Evolutionary conservation across 2,113 vertebrate species (phyloP).

Genomic region (Cynocephalus volans): DNA sequence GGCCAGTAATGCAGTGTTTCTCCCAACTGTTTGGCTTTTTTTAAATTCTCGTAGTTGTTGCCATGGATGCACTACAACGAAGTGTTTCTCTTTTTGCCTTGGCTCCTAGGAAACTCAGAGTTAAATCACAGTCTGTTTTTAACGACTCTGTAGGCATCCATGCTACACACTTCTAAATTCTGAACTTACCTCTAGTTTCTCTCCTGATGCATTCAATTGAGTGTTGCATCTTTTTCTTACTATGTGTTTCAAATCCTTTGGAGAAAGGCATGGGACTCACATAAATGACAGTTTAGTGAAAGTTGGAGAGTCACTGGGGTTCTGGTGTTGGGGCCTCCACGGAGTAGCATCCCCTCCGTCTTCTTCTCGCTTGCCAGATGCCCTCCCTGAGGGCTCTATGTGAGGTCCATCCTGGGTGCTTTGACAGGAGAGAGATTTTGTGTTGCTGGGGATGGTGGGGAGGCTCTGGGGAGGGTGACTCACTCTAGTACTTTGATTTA

Average conservation of each 20-base stretch:
- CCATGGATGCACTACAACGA: accelerated
- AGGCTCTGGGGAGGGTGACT: not conserved
- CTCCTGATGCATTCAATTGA: accelerated
- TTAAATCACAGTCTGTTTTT: not conserved
- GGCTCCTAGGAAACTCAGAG: slow-evolving; percentile 58
- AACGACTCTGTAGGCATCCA: accelerated
- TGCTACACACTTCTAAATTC: accelerated
- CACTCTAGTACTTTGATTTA: not conserved
- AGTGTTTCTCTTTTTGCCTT: not conserved
- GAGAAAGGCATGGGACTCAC: not conserved
- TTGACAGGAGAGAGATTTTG: accelerated
- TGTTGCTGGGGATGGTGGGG: not conserved
- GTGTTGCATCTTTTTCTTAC: not conserved
- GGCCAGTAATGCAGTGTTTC: accelerated
- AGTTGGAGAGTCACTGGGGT: accelerated
- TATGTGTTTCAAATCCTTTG: not conserved
- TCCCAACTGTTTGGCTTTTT: not conserved
- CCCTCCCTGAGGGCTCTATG: too few species aligned
- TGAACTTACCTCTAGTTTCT: not conserved
- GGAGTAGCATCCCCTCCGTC: too few species aligned
- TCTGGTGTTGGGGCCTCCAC: accelerated
- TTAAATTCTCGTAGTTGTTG: not conserved
- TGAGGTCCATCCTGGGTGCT: accelerated
- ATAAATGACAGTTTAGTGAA: not conserved
- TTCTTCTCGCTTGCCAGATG: not conserved